phyloP scores from a whole-genome alignment of 2,113 vertebrate species.

The Pteruthius melanotis region DNA sequence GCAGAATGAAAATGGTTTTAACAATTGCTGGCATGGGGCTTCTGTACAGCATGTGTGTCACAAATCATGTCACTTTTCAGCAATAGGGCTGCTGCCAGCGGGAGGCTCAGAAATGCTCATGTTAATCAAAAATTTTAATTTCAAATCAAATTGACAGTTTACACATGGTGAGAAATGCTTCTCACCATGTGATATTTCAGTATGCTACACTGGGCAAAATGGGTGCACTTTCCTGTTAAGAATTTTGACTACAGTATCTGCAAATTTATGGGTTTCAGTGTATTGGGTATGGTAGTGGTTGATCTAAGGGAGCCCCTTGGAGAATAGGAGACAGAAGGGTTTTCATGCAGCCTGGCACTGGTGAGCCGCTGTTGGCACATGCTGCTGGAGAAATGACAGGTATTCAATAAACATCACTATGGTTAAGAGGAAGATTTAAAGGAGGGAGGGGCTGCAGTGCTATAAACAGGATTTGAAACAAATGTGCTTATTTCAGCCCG shows the following conservation, averaged over 20 bases:
- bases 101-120: constrained; percentile 71
- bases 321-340: constrained; percentile 66
- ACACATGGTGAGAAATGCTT: constrained; percentile 70
- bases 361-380: constrained; percentile 51
- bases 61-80: constrained; percentile 73
- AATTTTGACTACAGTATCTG: constrained; percentile 50
- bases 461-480: constrained; percentile 58
- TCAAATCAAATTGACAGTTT: constrained; percentile 73
- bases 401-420: constrained; percentile 64
- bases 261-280: constrained; percentile 56
- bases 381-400: constrained; percentile 61
- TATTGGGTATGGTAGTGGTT: constrained; percentile 59
- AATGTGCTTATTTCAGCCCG: constrained; percentile 49
- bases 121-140: constrained; percentile 74
- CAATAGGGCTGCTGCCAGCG: constrained; percentile 68
- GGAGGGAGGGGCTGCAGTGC: constrained; percentile 28
- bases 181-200: constrained; percentile 68
- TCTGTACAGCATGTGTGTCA: constrained; percentile 69
- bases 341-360: constrained; percentile 60
- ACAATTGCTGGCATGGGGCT: constrained; percentile 66
- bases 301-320: constrained; percentile 42
- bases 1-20: constrained; percentile 66
- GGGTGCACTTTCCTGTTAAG: constrained; percentile 65
- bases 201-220: constrained; percentile 66
- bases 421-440: constrained; percentile 59